A percentile compares a stretch with the other conserved stretches of the same genome.
Conservation (phyloP, 2,797 vertebrate species). For the Typhlichthys subterraneus region DNA sequence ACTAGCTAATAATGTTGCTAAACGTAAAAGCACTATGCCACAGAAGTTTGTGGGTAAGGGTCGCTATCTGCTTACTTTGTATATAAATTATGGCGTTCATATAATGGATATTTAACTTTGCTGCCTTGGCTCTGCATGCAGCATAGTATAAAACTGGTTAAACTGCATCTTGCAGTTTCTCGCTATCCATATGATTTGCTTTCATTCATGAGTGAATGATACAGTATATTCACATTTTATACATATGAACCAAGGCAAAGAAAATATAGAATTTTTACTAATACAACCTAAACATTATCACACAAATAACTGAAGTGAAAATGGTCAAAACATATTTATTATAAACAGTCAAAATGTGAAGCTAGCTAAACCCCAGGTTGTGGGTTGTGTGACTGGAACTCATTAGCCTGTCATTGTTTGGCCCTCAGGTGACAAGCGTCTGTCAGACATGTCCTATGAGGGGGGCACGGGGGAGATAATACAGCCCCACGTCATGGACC, state of each 20-base stretch:
- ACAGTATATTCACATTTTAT: no score
- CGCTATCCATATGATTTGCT: no score
- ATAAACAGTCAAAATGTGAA: slow-evolving; percentile 4
- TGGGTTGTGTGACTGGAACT: neutral
- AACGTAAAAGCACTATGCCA: slow-evolving; percentile 99
- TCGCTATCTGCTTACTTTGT: slow-evolving; percentile 87
- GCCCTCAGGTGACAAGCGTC: slow-evolving; percentile 89
- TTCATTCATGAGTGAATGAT: no score
- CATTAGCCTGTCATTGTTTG: slow-evolving; percentile 26
- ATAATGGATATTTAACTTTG: slow-evolving; percentile 17
- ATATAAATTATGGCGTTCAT: slow-evolving; percentile 39
- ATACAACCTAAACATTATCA: neutral
- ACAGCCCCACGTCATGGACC: slow-evolving; percentile 96
- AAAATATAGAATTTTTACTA: no score
- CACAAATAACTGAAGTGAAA: neutral
- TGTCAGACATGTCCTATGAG: slow-evolving; percentile 89
- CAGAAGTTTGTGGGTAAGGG: slow-evolving; percentile 99
- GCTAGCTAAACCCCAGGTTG: slow-evolving; percentile 13
- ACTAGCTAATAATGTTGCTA: slow-evolving; percentile 99
- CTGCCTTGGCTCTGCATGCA: slow-evolving; percentile 25
- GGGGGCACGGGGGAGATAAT: slow-evolving; percentile 84
- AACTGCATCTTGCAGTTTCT: no score
- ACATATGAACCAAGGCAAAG: no score
- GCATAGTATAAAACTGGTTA: no score
- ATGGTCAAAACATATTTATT: slow-evolving; percentile 2